phyloP scores from a whole-genome alignment of 2,797 vertebrate genomes.

The Euthynnus affinis region DNA sequence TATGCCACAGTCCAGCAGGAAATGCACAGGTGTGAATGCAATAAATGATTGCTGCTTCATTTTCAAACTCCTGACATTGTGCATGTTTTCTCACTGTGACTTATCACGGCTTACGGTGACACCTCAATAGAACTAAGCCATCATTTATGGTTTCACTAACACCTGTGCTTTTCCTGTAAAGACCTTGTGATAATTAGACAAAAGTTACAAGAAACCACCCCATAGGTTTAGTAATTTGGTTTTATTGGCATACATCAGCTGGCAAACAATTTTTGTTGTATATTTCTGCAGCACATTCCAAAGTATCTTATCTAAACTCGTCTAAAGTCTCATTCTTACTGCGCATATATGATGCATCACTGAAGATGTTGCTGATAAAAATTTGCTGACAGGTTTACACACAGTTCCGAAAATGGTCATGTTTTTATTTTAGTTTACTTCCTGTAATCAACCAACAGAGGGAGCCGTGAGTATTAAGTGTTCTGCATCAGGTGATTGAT shows the following conservation, averaged over 20 bases:
- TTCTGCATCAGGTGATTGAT: neutral
- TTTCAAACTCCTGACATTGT: neutral
- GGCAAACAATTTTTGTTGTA: neutral
- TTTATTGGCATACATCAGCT: neutral
- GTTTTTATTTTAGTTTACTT: slow-evolving; percentile 14
- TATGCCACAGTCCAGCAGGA: neutral
- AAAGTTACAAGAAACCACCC: neutral
- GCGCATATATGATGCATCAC: neutral
- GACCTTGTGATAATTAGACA: neutral
- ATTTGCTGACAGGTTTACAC: too few relatives aligned
- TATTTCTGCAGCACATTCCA: neutral
- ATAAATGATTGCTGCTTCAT: neutral
- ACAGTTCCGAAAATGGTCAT: neutral
- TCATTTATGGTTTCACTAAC: too few relatives aligned
- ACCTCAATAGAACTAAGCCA: too few relatives aligned
- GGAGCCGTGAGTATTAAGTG: slow-evolving; percentile 11
- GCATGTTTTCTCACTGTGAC: too few relatives aligned
- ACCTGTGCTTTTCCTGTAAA: too few relatives aligned
- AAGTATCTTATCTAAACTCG: too few relatives aligned
- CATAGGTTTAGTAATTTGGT: neutral
- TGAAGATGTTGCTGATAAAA: neutral
- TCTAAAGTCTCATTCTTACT: neutral
- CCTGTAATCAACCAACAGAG: slow-evolving; percentile 42
- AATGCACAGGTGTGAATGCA: neutral
- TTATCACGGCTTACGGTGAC: too few relatives aligned